phyloP scores from a whole-genome alignment of 2,888 invertebrate species.

The Linnaemya vulpina region DNA sequence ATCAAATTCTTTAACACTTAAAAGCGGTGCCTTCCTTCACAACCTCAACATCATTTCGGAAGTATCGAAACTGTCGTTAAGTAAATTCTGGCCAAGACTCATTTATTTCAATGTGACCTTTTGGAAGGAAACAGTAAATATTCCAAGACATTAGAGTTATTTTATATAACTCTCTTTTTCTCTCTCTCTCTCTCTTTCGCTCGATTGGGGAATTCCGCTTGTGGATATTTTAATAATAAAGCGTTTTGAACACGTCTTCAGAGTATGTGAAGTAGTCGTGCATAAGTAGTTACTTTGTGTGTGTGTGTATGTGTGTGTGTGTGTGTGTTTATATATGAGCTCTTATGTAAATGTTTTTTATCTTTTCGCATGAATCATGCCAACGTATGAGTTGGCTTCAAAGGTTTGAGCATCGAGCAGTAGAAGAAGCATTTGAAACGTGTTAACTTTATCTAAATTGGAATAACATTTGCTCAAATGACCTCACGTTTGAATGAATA shows the following conservation, averaged over 20 bases:
- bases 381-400: slow-evolving; percentile 15
- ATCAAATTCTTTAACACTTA: too few relatives aligned
- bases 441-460: slow-evolving; percentile 82
- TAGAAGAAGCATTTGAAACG: slow-evolving; percentile 73
- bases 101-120: slow-evolving; percentile 6
- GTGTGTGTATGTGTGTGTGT: neutral
- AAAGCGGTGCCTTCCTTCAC: too few relatives aligned
- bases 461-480: slow-evolving; percentile 80
- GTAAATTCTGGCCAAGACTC: neutral
- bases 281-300: neutral
- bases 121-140: neutral
- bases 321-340: neutral
- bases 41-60: too few relatives aligned
- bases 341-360: slow-evolving; percentile 9
- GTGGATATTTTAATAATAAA: slow-evolving; percentile 55
- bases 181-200: neutral
- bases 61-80: neutral
- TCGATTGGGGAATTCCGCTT: slow-evolving; percentile 21
- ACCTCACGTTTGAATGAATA: slow-evolving; percentile 77
- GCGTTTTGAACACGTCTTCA: slow-evolving; percentile 56
- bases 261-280: slow-evolving; percentile 38
- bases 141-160: neutral
- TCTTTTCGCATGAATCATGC: slow-evolving; percentile 36
- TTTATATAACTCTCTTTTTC: neutral
- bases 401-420: slow-evolving; percentile 10